Base-by-base conservation (phyloP, 2,113 vertebrate species). In the Cettia cetti region DNA sequence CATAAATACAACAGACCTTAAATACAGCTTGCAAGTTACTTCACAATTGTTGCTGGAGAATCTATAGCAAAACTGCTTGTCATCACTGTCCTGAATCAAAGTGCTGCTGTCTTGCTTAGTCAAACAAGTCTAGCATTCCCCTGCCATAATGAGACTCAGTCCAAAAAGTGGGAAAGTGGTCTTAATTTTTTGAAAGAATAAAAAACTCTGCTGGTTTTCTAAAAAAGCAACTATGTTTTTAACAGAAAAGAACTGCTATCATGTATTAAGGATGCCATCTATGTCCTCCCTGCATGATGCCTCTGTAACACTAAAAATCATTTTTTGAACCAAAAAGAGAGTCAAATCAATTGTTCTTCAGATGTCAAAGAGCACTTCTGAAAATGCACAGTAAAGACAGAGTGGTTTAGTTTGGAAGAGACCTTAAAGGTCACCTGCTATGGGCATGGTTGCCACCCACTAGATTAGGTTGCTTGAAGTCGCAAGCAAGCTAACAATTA, bases 41-140 rank as follows among this genome's bases (percentile, higher is more conserved):
- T 35, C 1, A 4, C 6, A 77, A 40, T 6, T 54, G 28, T 14
- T 24, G 2, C 9, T 18, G 2, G 2, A 53, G 10, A 52, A 27
- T 35, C 42, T 64, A 68, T 6, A 94, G 24, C 11, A 54, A 42
- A 86, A 40, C 12, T 35, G 26, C 26, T 20, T 5, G 1, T 20
- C 31, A 44, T 15, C 13, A n/a, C 28, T 35, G 6, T 30, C 37
- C 6, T 40, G 13, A 16, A 45, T 12, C 13, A 4, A 45, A 37
- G 10, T 1, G 3, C 1, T 60, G 40, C 56, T 37, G 35, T 18
- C 47, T 28, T 42, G 11, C 56, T 63, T 49, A 44, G 13, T 57
- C 7, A 11, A 52, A 17, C 2, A 66, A 42, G 19, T 3, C 28
- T 16, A 72, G 18, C 26, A 20, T 28, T 44, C 10, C 17, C 23